Evolutionary conservation across 2,797 vertebrate species (phyloP).

Genomic region (Phoxinus dragarum): DNA sequence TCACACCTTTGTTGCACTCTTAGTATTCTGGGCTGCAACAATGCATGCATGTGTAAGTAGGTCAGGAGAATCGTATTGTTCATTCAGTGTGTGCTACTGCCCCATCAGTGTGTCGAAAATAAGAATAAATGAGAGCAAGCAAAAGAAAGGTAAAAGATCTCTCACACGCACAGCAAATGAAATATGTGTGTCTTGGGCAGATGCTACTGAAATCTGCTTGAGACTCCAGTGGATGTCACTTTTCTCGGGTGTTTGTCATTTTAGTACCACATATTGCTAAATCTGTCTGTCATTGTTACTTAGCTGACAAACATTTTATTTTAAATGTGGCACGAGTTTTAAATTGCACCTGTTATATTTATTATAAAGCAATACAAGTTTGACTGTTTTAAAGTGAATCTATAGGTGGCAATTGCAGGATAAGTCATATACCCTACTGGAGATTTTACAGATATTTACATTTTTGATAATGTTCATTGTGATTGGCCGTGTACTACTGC

Average conservation of each 20-base stretch:
- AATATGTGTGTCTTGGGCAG: neutral
- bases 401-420: neutral
- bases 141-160: neutral
- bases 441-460: neutral
- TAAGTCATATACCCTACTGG: neutral
- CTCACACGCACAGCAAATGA: neutral
- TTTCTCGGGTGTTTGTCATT: neutral
- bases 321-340: neutral
- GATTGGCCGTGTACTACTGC: neutral
- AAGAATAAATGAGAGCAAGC: constrained; percentile 4
- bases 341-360: neutral
- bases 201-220: neutral
- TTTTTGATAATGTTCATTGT: neutral
- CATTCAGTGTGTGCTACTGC: constrained; percentile 3
- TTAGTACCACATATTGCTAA: neutral
- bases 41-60: constrained; percentile 41
- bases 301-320: neutral
- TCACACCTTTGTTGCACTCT: constrained; percentile 23
- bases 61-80: constrained; percentile 37
- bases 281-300: neutral
- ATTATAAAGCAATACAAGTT: neutral
- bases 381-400: neutral
- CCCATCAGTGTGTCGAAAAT: constrained; percentile 1
- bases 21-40: constrained; percentile 20
- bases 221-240: neutral